phyloP scores from a whole-genome alignment of 1,140 invertebrate genomes.

The Ptiloglossa arizonensis region DNA sequence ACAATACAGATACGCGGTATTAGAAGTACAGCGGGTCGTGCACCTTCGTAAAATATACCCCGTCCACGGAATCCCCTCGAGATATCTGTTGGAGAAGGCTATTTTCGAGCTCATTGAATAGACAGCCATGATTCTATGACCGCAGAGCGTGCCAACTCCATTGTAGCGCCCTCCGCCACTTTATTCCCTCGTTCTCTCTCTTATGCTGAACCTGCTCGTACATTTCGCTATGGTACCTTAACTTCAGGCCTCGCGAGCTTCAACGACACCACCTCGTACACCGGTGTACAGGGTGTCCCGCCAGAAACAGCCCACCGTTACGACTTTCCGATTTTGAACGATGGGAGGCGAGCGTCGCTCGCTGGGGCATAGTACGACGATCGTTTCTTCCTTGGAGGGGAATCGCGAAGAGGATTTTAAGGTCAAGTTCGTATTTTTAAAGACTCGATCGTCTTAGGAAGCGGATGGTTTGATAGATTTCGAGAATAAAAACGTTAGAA shows the following conservation, averaged over 20 bases:
- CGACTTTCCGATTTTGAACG: too few relatives aligned
- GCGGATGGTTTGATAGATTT: too few relatives aligned
- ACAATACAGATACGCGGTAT: conserved; percentile 73
- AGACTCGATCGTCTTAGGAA: too few relatives aligned
- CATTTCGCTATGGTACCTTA: conserved; percentile 70
- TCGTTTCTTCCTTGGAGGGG: too few relatives aligned
- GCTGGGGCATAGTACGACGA: too few relatives aligned
- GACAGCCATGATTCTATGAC: conserved; percentile 82
- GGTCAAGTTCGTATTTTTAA: too few relatives aligned
- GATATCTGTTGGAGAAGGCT: conserved; percentile 80
- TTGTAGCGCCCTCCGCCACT: conserved; percentile 78
- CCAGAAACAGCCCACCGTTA: background rate
- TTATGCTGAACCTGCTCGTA: conserved; percentile 72
- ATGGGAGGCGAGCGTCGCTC: too few relatives aligned
- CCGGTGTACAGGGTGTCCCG: background rate
- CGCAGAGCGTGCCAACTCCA: conserved; percentile 81
- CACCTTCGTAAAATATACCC: conserved; percentile 78
- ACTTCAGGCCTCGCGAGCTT: conserved; percentile 65
- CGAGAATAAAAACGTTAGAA: too few relatives aligned
- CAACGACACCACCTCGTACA: conserved; percentile 65
- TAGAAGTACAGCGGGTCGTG: conserved; percentile 73
- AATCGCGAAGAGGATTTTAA: too few relatives aligned
- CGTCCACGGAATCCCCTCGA: conserved; percentile 72
- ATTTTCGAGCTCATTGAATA: conserved; percentile 83
- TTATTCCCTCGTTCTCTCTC: conserved; percentile 78